Conservation (phyloP, 2,888 invertebrate genomes). For the Allophyes oxyacanthae region DNA sequence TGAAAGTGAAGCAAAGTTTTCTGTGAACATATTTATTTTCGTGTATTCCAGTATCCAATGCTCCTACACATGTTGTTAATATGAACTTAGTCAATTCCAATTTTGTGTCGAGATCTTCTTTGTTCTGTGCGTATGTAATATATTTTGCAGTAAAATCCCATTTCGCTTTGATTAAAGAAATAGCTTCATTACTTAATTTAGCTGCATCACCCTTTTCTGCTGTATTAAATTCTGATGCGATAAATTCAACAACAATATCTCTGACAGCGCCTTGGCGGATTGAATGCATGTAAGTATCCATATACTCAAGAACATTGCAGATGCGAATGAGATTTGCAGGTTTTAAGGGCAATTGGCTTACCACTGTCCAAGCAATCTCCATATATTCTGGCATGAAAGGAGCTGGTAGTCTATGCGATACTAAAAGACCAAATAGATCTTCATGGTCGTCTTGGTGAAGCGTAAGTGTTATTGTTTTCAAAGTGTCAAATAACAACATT, state of each 20-base stretch:
- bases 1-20: slow-evolving; percentile 45
- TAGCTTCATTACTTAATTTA: slow-evolving; percentile 19
- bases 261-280: slow-evolving; percentile 59
- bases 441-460: slow-evolving; percentile 68
- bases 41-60: neutral
- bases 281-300: slow-evolving; percentile 50
- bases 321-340: slow-evolving; percentile 54
- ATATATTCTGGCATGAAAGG: slow-evolving; percentile 57
- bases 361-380: slow-evolving; percentile 62
- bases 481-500: slow-evolving; percentile 62
- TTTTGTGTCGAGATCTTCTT: slow-evolving; percentile 43
- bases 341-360: slow-evolving; percentile 61
- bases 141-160: slow-evolving; percentile 60
- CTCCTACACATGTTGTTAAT: slow-evolving; percentile 41
- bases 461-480: slow-evolving; percentile 63
- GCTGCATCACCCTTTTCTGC: slow-evolving; percentile 31
- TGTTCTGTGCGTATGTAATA: slow-evolving; percentile 41
- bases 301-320: slow-evolving; percentile 50
- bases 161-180: slow-evolving; percentile 51
- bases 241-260: slow-evolving; percentile 61
- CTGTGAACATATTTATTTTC: slow-evolving; percentile 40
- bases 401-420: slow-evolving; percentile 53
- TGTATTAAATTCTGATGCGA: slow-evolving; percentile 53
- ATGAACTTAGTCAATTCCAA: slow-evolving; percentile 49
- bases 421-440: slow-evolving; percentile 60